Evolutionary conservation across 2,113 vertebrate genomes (phyloP).

Genomic region (Gadus macrocephalus): DNA sequence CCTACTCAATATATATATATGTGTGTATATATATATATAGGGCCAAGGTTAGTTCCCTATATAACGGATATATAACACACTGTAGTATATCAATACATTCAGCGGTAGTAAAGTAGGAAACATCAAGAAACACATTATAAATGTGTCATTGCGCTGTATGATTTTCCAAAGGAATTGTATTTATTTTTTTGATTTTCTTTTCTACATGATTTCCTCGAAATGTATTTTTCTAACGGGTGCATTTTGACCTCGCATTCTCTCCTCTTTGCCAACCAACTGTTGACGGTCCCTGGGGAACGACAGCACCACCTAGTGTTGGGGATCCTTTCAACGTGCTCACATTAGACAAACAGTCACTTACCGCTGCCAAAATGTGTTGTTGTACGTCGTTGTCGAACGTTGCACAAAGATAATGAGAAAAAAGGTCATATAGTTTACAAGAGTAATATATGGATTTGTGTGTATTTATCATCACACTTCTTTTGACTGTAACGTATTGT

Average conservation of each 20-base stretch:
- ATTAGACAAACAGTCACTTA: constrained; percentile 19
- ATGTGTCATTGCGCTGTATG: constrained; percentile 43
- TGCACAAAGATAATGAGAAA: constrained; percentile 55
- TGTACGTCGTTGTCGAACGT: constrained; percentile 49
- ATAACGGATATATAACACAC: too few species aligned
- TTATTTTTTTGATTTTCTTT: constrained; percentile 54
- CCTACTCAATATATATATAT: too few species aligned
- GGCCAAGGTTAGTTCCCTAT: too few species aligned
- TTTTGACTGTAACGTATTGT: constrained; percentile 42
- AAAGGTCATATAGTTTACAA: constrained; percentile 56
- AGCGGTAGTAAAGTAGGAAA: constrained; percentile 26
- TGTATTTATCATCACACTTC: constrained; percentile 54
- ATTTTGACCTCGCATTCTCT: constrained; percentile 42
- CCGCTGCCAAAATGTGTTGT: constrained; percentile 48
- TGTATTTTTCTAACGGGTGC: constrained; percentile 63
- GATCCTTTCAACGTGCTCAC: constrained; percentile 12
- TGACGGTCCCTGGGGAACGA: constrained; percentile 30
- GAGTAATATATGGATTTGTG: constrained; percentile 63
- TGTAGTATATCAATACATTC: too few species aligned
- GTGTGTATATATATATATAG: too few species aligned
- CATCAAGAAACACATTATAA: constrained; percentile 40
- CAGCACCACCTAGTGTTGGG: constrained; percentile 32
- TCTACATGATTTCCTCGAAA: constrained; percentile 60
- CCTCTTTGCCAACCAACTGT: constrained; percentile 49
- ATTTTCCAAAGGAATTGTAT: constrained; percentile 38